Base-by-base conservation (phyloP, 1,140 invertebrate species). In the Drosophila orosa region DNA sequence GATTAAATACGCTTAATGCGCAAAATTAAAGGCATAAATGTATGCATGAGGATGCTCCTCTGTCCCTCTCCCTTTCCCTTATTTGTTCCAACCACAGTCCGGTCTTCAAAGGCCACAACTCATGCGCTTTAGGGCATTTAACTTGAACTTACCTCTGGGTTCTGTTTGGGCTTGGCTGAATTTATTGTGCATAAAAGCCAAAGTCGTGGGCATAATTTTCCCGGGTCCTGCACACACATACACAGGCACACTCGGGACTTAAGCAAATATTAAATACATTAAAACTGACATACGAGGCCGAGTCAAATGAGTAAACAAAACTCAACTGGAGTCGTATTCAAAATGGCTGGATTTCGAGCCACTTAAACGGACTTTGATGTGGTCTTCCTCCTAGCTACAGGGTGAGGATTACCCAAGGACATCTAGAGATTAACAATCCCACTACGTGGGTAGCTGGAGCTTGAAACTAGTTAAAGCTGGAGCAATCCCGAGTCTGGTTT, bases 201-300 rank as follows among this genome's bases (percentile, higher is more conserved):
- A 77, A 79, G 72, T 71, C 67, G 82, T 86, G 82, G 61, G 74
- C 74, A 86, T 78, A 71, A 85, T 86, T 74, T 77, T 61, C 59
- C 61, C 48, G 56, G 61, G 45, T 79, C 44, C 68, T 40, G 58
- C 19, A 48, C 40, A 47, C 24, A 42, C 29, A 62, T 31, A 50
- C 17, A 60, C 44, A 29, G 15, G 22, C 56, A 33, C 33, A 37
- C 44, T 54, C 24, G 19, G n/a, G 74, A 56, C 75, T 83, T 87
- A 74, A 77, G 76, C 80, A 87, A 87, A 87, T 87, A 87, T 89
- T 87, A 89, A 87, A 87, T 83, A 86, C 79, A 86, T 87, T 86
- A 79, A 68, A 86, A 83, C 82, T 76, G 82, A 83, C 83, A 82
- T 61, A 77, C 63, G 74, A 76, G 73, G 40, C 44, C 63, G 73